Evolutionary conservation across 1,140 invertebrate species (phyloP), one percentile per base, ranked within the genome.

Genomic region (Pogonomyrmex barbatus): DNA sequence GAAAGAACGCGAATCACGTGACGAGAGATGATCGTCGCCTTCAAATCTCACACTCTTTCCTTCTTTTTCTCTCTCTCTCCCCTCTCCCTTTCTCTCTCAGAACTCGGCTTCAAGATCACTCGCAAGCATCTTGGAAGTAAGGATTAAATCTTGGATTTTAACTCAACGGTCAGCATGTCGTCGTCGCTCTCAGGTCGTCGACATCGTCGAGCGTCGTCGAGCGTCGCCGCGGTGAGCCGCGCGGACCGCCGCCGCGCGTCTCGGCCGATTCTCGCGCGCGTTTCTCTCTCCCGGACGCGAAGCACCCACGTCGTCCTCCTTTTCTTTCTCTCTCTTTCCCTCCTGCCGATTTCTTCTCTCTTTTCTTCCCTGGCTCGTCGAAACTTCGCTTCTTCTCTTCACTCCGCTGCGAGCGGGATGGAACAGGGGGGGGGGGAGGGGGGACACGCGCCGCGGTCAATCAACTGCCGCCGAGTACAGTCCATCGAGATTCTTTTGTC

Each of bases 391-490:
- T 33, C 33, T 42, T 10, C 8, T 10, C 30, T 30, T 30, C 62
- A 42, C 24, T 17, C 62, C 62, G 2, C 42, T 45, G 17, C 45
- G 45, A 45, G n/a, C 78, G 14, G 12, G 33, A 54, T 4, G 30
- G 30, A n/a, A 24, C 4, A 6, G 14, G 50, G 36, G 45, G 45
- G 42, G 14, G 42, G 36, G 45, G 45, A 24, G 14, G 42, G 56
- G 63, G 54, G 83, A 87, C 85, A 90, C 89, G 87, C 75, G 47
- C 67, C 81, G 76, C 81, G 79, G 92, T 93, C 92, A 93, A 93
- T 93, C 85, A 92, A 93, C 87, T 91, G 79, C 91, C 75, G 87
- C 68, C 87, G 42, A 14, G 82, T 88, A 92, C 89, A 92, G 91
- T 91, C 88, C 65, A 82, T 87, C 50, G 79, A 91, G 17, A 83